A percentile compares a stretch with the other conserved stretches of the same genome.
phyloP scores from a whole-genome alignment of 2,888 invertebrate genomes.

The Mesochorus sp. region DNA sequence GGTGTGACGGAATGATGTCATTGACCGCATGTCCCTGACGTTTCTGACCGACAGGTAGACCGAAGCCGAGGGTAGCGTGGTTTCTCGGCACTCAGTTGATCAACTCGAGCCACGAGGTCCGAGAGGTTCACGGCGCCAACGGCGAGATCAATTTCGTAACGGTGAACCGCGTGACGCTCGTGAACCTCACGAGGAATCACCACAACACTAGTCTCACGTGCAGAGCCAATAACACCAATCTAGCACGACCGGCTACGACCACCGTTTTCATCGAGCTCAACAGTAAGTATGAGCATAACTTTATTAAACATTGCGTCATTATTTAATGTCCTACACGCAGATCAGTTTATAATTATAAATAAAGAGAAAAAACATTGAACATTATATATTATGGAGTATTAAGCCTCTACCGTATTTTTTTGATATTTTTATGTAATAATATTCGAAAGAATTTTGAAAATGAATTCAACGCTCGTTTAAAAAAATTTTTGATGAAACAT shows the following conservation, averaged over 20 bases:
- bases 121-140: conserved; percentile 77
- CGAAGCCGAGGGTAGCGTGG: conserved; percentile 91
- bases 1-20: conserved; percentile 37
- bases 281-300: conserved; percentile 86
- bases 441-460: too few relatives aligned
- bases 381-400: too few relatives aligned
- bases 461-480: too few relatives aligned
- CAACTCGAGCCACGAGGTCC: conserved; percentile 90
- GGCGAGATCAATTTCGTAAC: conserved; percentile 86
- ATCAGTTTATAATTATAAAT: neutral
- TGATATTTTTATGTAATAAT: too few relatives aligned
- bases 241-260: conserved; percentile 90
- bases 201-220: conserved; percentile 93
- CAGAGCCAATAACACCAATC: conserved; percentile 93
- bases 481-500: too few relatives aligned
- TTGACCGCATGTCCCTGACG: conserved; percentile 43
- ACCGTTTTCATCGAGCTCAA: conserved; percentile 92
- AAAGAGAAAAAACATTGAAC: neutral
- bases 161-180: conserved; percentile 91
- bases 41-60: conserved; percentile 84
- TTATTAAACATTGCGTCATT: too few relatives aligned
- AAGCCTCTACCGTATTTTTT: too few relatives aligned
- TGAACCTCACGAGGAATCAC: conserved; percentile 91
- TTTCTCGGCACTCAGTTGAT: conserved; percentile 92
- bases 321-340: too few relatives aligned